A percentile compares a stretch with the other conserved stretches of the same genome.
phyloP scores from a whole-genome alignment of 2,113 vertebrate genomes.

The Cairina moschata region DNA sequence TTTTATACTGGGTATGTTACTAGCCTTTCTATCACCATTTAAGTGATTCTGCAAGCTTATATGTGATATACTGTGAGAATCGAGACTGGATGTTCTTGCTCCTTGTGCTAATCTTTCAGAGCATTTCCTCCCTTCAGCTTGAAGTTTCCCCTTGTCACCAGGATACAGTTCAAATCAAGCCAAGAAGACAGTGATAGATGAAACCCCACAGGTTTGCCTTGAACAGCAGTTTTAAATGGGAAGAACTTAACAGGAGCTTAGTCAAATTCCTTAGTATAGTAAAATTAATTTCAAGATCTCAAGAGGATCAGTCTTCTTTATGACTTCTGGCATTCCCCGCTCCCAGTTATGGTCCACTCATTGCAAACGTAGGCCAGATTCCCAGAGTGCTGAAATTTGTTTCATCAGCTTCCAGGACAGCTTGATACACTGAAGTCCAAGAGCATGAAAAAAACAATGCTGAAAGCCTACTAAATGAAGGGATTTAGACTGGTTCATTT shows the following conservation, averaged over 20 bases:
- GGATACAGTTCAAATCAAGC: background rate
- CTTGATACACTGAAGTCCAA: background rate
- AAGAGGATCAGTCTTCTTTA: slow-evolving; percentile 2
- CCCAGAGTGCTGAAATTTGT: slow-evolving; percentile 2
- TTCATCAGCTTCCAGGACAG: slow-evolving; percentile 7
- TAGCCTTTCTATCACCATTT: background rate
- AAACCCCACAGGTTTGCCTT: slow-evolving; percentile 23
- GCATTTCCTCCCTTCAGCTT: slow-evolving; percentile 16
- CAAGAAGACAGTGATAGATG: background rate
- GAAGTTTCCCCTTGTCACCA: background rate
- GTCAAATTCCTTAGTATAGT: slow-evolving; percentile 43
- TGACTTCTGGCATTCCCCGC: background rate
- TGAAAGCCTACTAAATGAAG: slow-evolving; percentile 8
- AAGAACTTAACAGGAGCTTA: slow-evolving; percentile 30
- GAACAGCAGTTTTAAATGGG: background rate
- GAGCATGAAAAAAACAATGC: background rate
- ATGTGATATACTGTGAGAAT: background rate
- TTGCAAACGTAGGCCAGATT: slow-evolving; percentile 1
- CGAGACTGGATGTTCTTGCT: background rate
- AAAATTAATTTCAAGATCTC: slow-evolving; percentile 57
- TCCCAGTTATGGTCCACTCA: background rate
- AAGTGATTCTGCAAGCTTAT: background rate
- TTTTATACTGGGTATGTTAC: background rate
- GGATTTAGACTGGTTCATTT: background rate
- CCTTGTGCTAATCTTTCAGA: background rate